Conservation (phyloP, 2,888 invertebrate species). For the Stenotaenia linearis region DNA sequence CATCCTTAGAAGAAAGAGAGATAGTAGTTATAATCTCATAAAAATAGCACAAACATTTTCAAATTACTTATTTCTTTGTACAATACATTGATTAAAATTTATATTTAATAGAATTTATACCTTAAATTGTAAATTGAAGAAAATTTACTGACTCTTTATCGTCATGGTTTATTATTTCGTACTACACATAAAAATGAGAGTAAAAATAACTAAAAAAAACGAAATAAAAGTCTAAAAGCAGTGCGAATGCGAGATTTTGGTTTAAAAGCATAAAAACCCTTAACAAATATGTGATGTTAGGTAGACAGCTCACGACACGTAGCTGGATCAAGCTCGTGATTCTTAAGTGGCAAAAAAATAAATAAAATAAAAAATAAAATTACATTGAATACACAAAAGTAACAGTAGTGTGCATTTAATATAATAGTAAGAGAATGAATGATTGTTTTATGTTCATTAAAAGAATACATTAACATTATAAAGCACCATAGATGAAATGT, state of each 20-base stretch:
- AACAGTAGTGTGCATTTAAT: background rate
- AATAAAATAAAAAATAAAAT: background rate
- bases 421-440: background rate
- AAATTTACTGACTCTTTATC: background rate
- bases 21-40: background rate
- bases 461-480: too few relatives aligned
- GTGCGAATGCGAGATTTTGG: background rate
- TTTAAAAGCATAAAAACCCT: background rate
- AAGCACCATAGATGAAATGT: too few relatives aligned
- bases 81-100: background rate
- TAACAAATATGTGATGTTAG: background rate
- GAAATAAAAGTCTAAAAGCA: background rate
- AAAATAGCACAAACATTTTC: background rate
- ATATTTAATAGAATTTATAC: background rate
- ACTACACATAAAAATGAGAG: background rate
- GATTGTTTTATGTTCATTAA: too few relatives aligned
- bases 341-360: slow-evolving; percentile 13
- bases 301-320: background rate
- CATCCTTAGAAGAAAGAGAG: slow-evolving; percentile 43
- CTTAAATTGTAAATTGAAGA: background rate
- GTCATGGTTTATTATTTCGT: background rate
- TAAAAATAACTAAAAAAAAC: background rate
- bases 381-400: background rate
- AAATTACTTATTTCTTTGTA: slow-evolving; percentile 11
- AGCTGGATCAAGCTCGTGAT: slow-evolving; percentile 26